phyloP scores from a whole-genome alignment of 2,888 invertebrate species.

The Nomada ferruginata region DNA sequence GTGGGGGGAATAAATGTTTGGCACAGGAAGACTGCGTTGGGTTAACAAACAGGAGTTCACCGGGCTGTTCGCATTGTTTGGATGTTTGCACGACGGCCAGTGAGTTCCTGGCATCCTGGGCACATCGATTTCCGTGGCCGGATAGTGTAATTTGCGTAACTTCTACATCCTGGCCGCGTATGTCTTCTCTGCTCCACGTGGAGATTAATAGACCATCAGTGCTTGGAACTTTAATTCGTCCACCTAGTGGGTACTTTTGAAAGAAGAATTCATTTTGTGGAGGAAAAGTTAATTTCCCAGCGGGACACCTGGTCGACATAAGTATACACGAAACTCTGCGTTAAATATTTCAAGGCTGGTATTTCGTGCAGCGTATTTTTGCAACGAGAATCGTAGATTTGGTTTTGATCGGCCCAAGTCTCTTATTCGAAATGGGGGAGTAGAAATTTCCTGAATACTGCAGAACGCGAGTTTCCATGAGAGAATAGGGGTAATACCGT shows the following conservation, averaged over 20 bases:
- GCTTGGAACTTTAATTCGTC: too few species aligned
- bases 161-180: constrained; percentile 1
- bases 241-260: too few species aligned
- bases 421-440: not conserved
- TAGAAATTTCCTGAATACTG: not conserved
- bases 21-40: too few species aligned
- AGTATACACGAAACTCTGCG: too few species aligned
- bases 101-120: constrained; percentile 12
- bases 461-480: not conserved
- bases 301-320: too few species aligned
- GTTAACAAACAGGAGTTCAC: too few species aligned
- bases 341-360: too few species aligned
- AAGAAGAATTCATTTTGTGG: too few species aligned
- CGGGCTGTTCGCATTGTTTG: constrained; percentile 39
- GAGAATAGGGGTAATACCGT: constrained; percentile 43
- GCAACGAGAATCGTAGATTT: not conserved
- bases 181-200: constrained; percentile 6
- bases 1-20: too few species aligned
- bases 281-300: too few species aligned
- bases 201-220: not conserved
- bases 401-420: not conserved
- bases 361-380: too few species aligned
- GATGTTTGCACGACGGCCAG: constrained; percentile 41
- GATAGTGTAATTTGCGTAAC: constrained; percentile 34
- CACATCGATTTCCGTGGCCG: constrained; percentile 30